These are phyloP conservation scores for Cydia pomonella DNA, from an alignment of 1,140 invertebrate genomes.

Conservation along the genomic window DNA sequence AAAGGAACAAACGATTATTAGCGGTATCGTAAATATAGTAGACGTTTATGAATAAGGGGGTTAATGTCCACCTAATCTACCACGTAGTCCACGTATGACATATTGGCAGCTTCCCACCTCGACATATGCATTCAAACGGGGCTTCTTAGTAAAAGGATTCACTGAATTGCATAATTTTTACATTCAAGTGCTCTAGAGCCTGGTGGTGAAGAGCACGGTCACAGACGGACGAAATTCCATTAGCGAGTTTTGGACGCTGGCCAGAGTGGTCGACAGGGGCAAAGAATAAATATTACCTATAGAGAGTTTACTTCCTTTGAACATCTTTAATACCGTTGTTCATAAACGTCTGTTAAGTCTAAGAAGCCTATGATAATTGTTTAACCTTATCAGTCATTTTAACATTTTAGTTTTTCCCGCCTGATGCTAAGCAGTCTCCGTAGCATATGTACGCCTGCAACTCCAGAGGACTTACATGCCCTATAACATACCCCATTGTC, in stretches of 20 bases:
- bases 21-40: too few relatives aligned
- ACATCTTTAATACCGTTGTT: too few relatives aligned
- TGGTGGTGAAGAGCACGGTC: slow-evolving; percentile 60
- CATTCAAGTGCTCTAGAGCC: slow-evolving; percentile 57
- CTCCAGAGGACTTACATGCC: too few relatives aligned
- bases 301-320: background rate
- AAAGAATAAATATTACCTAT: background rate
- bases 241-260: slow-evolving; percentile 67
- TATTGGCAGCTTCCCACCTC: background rate
- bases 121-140: slow-evolving; percentile 40
- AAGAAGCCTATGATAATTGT: too few relatives aligned
- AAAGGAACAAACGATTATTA: too few relatives aligned
- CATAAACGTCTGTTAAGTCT: too few relatives aligned
- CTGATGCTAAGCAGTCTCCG: too few relatives aligned
- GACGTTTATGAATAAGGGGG: too few relatives aligned
- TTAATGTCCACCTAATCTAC: background rate
- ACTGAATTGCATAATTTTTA: slow-evolving; percentile 65
- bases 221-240: slow-evolving; percentile 69
- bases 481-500: too few relatives aligned
- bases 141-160: slow-evolving; percentile 61
- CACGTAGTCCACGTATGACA: background rate
- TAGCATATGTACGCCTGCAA: too few relatives aligned
- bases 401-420: too few relatives aligned
- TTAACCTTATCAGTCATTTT: too few relatives aligned
- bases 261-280: slow-evolving; percentile 45